Evolutionary conservation across 2,113 vertebrate genomes (phyloP), one percentile per base, ranked within the genome.

Genomic region (Oreochromis spilurus): DNA sequence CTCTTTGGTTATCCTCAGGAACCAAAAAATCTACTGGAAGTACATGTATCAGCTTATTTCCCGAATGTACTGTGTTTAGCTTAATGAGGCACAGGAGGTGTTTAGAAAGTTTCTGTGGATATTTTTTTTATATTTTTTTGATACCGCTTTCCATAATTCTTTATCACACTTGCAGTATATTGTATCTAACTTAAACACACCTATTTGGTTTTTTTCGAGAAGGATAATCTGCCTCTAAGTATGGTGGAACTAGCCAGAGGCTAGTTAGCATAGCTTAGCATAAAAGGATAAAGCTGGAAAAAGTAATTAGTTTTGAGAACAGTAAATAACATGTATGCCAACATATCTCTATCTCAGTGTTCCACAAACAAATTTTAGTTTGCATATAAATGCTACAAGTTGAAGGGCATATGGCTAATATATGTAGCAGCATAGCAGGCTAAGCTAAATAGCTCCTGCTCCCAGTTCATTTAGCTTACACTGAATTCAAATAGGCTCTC

Each of bases 71-170:
- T 50, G 24, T 31, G 24, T 77, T 31, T 50, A 48, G 9, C 26
- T 26, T 48, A 75, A 75, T n/a, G 24, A 29, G 43, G 26, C 29
- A 29, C 9, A 50, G 19, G 24, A 48, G 70, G 14, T 50, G 24
- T 50, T 75, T 48, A 75, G 24, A 48, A 50, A 29, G 40, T 52
- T 19, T 19, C 50, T n/a, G 19, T 52, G 7, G 50, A 53, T 72
- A 2, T 45, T 16, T 43, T 1, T 1, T 3, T 0, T 0, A 12
- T 10, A 17, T 1, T 11, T 75, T 31, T 50, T 50, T 31, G 17
- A 77, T 11, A 50, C 40, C 0, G 2, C 24, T 77, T 50, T 31
- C 45, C 29, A 55, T 50, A n/a, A 19, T 77, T 50, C 45, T 31
- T 50, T 19, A 52, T 50, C 26, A 31, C 43, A 31, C 6, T 77